A percentile compares a stretch with the other conserved stretches of the same genome.
phyloP scores from a whole-genome alignment of 2,888 invertebrate species.

The Tenthredo scrophulariae region DNA sequence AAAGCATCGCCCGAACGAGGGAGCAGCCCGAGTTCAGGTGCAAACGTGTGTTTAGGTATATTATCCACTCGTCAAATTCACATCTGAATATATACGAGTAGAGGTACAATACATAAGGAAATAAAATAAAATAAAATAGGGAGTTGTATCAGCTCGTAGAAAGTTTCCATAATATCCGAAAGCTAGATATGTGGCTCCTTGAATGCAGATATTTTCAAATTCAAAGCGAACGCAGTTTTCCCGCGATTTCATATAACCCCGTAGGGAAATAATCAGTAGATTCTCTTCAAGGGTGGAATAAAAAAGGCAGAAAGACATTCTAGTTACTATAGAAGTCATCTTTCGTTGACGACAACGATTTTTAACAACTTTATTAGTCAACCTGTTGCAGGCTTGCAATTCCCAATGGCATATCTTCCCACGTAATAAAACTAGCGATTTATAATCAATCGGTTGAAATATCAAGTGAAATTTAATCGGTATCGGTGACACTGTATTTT shows the following conservation, averaged over 20 bases:
- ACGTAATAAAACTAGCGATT: not conserved
- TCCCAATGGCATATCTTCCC: not conserved
- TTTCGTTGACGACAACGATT: not conserved
- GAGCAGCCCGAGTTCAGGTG: slow-evolving; percentile 65
- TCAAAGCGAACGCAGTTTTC: not conserved
- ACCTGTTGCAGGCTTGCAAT: slow-evolving; percentile 33
- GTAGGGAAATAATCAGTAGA: not conserved
- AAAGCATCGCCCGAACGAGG: slow-evolving; percentile 64
- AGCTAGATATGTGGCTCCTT: not conserved
- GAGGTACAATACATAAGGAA: not conserved
- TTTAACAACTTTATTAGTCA: not conserved
- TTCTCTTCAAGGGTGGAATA: not conserved
- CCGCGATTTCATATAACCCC: not conserved
- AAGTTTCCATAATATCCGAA: not conserved
- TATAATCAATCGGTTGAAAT: slow-evolving; percentile 7
- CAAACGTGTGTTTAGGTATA: slow-evolving; percentile 51
- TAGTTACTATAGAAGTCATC: not conserved
- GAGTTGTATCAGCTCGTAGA: not conserved
- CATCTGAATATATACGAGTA: not conserved
- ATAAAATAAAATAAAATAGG: not conserved
- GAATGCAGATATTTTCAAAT: slow-evolving; percentile 6
- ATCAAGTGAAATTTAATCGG: not conserved
- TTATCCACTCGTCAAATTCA: not conserved
- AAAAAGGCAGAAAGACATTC: not conserved
- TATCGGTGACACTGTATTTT: not conserved